These are phyloP conservation scores for Eurystomus gularis DNA, from an alignment of 2,113 vertebrate genomes.

Conservation along the genomic window DNA sequence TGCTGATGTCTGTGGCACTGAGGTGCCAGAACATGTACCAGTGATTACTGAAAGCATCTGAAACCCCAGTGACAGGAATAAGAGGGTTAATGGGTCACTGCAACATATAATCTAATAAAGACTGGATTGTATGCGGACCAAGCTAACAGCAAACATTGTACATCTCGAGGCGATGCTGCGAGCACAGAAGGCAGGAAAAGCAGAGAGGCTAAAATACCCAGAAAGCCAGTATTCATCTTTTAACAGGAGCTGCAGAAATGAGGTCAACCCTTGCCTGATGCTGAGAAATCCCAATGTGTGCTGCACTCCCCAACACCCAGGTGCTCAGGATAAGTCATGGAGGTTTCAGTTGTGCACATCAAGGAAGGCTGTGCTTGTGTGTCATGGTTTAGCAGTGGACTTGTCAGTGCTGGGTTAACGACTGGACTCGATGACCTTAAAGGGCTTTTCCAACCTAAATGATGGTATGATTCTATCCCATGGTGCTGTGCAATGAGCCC, in stretches of 20 bases:
- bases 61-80: background rate
- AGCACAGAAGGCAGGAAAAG: background rate
- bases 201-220: background rate
- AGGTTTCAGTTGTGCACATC: fast-evolving
- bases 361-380: fast-evolving
- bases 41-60: background rate
- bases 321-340: fast-evolving
- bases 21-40: background rate
- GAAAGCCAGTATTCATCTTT: background rate
- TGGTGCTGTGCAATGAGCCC: fast-evolving
- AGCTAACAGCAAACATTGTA: background rate
- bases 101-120: background rate
- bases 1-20: background rate
- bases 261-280: background rate
- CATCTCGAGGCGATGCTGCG: background rate
- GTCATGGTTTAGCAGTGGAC: background rate
- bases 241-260: background rate
- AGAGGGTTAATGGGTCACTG: background rate
- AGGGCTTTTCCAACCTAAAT: background rate
- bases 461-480: background rate
- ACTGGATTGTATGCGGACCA: background rate
- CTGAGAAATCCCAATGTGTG: fast-evolving
- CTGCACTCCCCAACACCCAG: fast-evolving
- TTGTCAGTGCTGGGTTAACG: background rate
- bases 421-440: background rate